Evolutionary conservation across 2,113 vertebrate species (phyloP).

Genomic region (Trachemys scripta): DNA sequence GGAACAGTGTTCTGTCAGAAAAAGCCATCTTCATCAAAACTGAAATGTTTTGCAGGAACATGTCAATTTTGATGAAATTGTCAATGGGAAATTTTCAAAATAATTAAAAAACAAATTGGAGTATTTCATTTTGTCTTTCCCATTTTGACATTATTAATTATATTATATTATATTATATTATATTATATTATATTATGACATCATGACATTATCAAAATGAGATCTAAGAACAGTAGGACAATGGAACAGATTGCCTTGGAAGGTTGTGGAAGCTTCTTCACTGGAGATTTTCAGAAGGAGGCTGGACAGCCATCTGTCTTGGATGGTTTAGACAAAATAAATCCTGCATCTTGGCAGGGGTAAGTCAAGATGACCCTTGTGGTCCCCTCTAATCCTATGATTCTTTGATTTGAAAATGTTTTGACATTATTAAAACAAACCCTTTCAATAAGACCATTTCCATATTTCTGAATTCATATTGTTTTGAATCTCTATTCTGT

Average conservation of each 20-base stretch:
- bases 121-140: background rate
- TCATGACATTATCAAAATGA: background rate
- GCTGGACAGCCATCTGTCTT: too few relatives aligned
- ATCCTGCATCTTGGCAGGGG: too few relatives aligned
- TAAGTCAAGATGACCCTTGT: too few relatives aligned
- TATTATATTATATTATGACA: background rate
- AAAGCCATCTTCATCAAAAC: background rate
- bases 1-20: background rate
- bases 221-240: too few relatives aligned
- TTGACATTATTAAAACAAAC: background rate
- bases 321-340: too few relatives aligned
- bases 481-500: background rate
- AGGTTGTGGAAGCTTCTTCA: too few relatives aligned
- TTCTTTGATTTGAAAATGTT: background rate
- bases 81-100: background rate
- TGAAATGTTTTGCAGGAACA: background rate
- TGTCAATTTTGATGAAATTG: background rate
- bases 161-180: background rate
- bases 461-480: background rate
- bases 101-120: slow-evolving; percentile 16
- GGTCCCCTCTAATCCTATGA: too few relatives aligned
- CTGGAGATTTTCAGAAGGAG: too few relatives aligned
- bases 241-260: too few relatives aligned
- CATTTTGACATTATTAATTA: background rate
- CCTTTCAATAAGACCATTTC: background rate